Percentiles rank a stretch among this genome's conserved stretches.
These are phyloP conservation scores for Eristalinus sepulchralis DNA, from an alignment of 2,888 invertebrate genomes.

Conservation along the genomic window DNA sequence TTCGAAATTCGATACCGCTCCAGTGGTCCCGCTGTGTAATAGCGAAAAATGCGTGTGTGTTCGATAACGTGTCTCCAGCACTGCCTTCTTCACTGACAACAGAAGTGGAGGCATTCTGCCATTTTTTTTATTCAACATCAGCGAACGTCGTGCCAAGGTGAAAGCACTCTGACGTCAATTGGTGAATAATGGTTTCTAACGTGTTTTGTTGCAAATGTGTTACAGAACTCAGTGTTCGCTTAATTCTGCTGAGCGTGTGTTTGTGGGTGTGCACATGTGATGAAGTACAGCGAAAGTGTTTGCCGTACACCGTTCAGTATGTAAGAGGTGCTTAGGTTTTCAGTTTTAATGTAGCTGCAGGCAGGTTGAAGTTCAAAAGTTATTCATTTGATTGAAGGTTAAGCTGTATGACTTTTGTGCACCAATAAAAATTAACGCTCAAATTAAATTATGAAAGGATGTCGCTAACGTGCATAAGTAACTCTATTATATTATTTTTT, in stretches of 20 bases:
- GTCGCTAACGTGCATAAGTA: too few relatives aligned
- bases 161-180: constrained; percentile 56
- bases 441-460: too few relatives aligned
- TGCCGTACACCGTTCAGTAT: constrained; percentile 15
- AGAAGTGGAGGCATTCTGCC: background rate
- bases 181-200: constrained; percentile 37
- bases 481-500: too few relatives aligned
- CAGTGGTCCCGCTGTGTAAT: constrained; percentile 1
- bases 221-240: constrained; percentile 43
- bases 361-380: constrained; percentile 7
- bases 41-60: constrained; percentile 1
- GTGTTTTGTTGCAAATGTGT: constrained; percentile 14
- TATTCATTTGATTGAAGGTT: constrained; percentile 39
- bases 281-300: constrained; percentile 4
- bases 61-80: constrained; percentile 14
- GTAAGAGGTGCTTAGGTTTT: background rate
- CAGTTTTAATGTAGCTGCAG: background rate
- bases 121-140: constrained; percentile 3
- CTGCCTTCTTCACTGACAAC: constrained; percentile 6
- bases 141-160: constrained; percentile 10
- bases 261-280: background rate
- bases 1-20: constrained; percentile 26
- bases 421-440: background rate
- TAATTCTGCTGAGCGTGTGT: constrained; percentile 9
- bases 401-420: background rate